Conservation (phyloP, 2,888 invertebrate species). For the Sepiola atlantica region DNA sequence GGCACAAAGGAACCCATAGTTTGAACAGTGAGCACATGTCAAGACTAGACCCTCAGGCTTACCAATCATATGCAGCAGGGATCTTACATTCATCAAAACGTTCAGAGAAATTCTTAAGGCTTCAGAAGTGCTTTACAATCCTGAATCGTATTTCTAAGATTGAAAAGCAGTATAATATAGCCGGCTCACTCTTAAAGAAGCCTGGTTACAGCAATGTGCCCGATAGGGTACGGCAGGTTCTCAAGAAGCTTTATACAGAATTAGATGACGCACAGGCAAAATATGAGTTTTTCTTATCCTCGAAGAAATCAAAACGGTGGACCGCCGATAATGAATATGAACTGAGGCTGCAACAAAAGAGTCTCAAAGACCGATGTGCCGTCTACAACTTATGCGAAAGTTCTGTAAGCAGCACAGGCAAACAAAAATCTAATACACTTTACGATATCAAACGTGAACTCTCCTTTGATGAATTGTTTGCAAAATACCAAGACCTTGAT, state of each 20-base stretch:
- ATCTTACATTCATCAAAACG: slow-evolving; percentile 80
- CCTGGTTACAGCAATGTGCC: background rate
- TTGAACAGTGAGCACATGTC: slow-evolving; percentile 68
- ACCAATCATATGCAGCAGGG: slow-evolving; percentile 73
- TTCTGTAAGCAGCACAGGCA: slow-evolving; percentile 32
- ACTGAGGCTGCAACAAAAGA: slow-evolving; percentile 87
- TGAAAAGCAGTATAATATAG: slow-evolving; percentile 54
- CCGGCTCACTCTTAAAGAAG: background rate
- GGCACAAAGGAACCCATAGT: background rate
- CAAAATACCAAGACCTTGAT: slow-evolving; percentile 55
- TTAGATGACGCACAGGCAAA: slow-evolving; percentile 86
- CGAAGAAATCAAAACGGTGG: slow-evolving; percentile 87
- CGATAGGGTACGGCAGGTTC: slow-evolving; percentile 79
- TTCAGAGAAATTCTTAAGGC: slow-evolving; percentile 87
- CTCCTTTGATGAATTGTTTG: slow-evolving; percentile 52
- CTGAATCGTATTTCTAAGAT: slow-evolving; percentile 87
- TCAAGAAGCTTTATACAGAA: slow-evolving; percentile 84
- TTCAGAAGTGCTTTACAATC: slow-evolving; percentile 88
- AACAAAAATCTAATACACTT: slow-evolving; percentile 48
- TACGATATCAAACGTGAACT: slow-evolving; percentile 52
- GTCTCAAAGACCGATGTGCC: slow-evolving; percentile 85
- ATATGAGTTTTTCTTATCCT: slow-evolving; percentile 87
- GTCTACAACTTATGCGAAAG: slow-evolving; percentile 57
- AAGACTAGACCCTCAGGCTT: slow-evolving; percentile 68
- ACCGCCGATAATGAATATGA: slow-evolving; percentile 82